These are phyloP conservation scores for Serinus canaria DNA, from an alignment of 2,113 vertebrate species.

Conservation along the genomic window DNA sequence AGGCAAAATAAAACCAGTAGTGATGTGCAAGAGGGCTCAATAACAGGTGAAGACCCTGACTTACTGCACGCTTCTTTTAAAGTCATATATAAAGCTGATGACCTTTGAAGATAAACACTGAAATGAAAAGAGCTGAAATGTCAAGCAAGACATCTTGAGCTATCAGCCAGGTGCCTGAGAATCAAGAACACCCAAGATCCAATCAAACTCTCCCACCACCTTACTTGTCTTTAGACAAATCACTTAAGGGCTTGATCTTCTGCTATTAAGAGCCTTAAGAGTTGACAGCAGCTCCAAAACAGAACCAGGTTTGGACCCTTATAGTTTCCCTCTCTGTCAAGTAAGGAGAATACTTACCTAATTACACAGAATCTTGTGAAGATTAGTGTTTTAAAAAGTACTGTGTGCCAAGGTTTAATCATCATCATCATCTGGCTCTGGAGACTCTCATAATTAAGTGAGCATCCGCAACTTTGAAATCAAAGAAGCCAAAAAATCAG, in stretches of 20 bases:
- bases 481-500: background rate
- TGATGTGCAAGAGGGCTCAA: background rate
- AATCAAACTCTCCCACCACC: conserved; percentile 3
- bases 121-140: conserved; percentile 41
- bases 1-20: background rate
- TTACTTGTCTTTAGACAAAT: conserved; percentile 28
- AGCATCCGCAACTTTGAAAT: conserved; percentile 13
- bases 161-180: conserved; percentile 32
- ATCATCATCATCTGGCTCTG: conserved; percentile 31
- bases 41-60: background rate
- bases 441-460: conserved; percentile 26
- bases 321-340: background rate
- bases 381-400: conserved; percentile 46
- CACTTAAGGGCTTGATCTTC: conserved; percentile 25
- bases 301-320: conserved; percentile 26
- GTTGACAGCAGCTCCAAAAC: background rate
- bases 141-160: conserved; percentile 55
- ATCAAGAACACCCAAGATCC: conserved; percentile 6
- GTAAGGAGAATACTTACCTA: conserved; percentile 37
- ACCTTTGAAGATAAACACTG: conserved; percentile 29
- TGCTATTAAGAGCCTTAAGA: conserved; percentile 13
- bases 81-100: background rate
- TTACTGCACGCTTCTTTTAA: background rate
- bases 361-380: conserved; percentile 49
- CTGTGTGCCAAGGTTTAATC: conserved; percentile 32